These are phyloP conservation scores for Loriculus beryllinus DNA, from an alignment of 2,797 vertebrate species.

Conservation along the genomic window DNA sequence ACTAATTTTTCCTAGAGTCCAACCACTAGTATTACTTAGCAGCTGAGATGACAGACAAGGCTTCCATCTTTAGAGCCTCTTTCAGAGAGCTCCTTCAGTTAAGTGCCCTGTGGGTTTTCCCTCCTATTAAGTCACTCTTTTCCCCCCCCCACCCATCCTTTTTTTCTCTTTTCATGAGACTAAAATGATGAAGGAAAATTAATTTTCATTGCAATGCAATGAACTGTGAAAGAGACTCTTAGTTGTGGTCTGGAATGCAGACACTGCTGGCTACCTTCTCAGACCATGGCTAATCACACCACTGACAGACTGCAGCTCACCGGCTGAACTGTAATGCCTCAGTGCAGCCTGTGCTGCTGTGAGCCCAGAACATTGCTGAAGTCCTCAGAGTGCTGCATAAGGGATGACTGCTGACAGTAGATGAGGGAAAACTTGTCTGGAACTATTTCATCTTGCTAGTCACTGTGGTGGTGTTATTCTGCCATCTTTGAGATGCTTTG, in stretches of 20 bases:
- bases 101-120: constrained; percentile 35
- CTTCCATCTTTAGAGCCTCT: constrained; percentile 37
- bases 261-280: constrained; percentile 56
- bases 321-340: not conserved
- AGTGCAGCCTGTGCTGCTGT: not conserved
- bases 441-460: not conserved
- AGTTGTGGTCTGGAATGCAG: constrained; percentile 67
- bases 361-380: not conserved
- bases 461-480: not conserved
- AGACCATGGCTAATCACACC: constrained; percentile 60
- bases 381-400: not conserved
- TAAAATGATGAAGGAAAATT: constrained; percentile 61
- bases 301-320: constrained; percentile 62
- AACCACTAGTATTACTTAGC: constrained; percentile 1
- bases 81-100: constrained; percentile 42
- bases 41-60: constrained; percentile 58
- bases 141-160: fast-evolving
- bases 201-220: constrained; percentile 57
- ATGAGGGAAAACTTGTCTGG: not conserved
- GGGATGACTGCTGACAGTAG: not conserved
- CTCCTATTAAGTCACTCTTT: not conserved
- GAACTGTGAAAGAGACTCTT: constrained; percentile 55
- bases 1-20: constrained; percentile 39
- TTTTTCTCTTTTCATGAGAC: not conserved
- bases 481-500: not conserved